Conservation (phyloP, 2,113 vertebrate species). For the Corydoras sp. region DNA sequence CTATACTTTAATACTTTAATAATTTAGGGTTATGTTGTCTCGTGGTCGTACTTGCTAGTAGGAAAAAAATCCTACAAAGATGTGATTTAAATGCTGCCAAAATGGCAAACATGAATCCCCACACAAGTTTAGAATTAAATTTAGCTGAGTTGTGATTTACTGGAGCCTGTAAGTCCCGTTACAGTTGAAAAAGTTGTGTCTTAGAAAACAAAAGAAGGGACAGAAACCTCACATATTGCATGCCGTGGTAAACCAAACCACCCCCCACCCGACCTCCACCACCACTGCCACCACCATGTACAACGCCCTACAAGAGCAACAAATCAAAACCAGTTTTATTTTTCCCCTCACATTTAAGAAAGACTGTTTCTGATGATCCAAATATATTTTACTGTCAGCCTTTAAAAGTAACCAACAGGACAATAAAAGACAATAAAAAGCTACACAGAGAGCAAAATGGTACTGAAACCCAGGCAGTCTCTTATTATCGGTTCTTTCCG, state of each 20-base stretch:
- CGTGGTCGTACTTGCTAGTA: constrained; percentile 26
- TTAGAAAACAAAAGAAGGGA: constrained; percentile 42
- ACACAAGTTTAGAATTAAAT: constrained; percentile 50
- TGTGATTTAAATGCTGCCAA: constrained; percentile 36
- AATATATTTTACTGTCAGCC: constrained; percentile 36
- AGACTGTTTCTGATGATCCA: constrained; percentile 32
- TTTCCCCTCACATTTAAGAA: constrained; percentile 33
- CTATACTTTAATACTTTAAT: constrained; percentile 30
- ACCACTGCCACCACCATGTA: constrained; percentile 21
- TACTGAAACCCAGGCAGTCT: constrained; percentile 26
- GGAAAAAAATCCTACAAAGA: constrained; percentile 26
- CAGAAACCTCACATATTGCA: constrained; percentile 46
- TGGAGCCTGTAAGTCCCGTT: constrained; percentile 55
- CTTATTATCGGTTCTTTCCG: constrained; percentile 36
- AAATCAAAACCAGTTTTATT: constrained; percentile 43
- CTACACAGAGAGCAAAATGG: constrained; percentile 23
- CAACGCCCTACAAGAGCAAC: constrained; percentile 39
- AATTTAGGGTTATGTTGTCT: constrained; percentile 29
- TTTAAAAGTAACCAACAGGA: constrained; percentile 24
- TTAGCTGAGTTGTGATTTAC: constrained; percentile 52
- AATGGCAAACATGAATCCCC: constrained; percentile 34
- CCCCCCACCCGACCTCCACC: constrained; percentile 19
- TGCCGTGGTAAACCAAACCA: constrained; percentile 34
- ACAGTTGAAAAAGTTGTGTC: constrained; percentile 34
- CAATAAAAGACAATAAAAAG: constrained; percentile 45